Evolutionary conservation across 2,113 vertebrate species (phyloP), one percentile per base, ranked within the genome.

Genomic region (Salvelinus namaycush): DNA sequence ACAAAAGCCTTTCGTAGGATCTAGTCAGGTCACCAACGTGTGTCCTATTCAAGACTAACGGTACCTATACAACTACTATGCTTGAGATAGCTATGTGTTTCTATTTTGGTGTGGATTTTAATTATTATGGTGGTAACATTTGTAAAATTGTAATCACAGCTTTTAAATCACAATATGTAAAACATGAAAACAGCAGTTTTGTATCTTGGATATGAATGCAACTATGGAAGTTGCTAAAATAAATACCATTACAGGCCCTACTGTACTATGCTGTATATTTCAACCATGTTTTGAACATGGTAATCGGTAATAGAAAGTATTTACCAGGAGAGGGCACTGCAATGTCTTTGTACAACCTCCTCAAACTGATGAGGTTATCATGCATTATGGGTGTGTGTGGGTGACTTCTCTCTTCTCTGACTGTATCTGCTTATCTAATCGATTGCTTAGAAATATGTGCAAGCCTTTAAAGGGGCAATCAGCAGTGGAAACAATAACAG

Each of bases 261-360:
- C 31, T 73, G n/a, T 59, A 31, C 6, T 18, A 7, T 29, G 51
- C 57, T 73, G 12, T 62, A 54, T 65, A 67, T 54, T 29, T 69
- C 20, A 7, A 48, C 69, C 29, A 68, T 70, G 54, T 60, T 44
- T 76, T 69, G 59, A 73, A 70, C 79, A 48, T 48, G 65, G 24
- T 67, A 39, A 31, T 76, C 16, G 18, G 67, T 77, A 89, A 73
- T 89, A 62, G 13, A 39, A 48, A 67, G 39, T 13, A 7, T 24
- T 18, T 20, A 68, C 89, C 90, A 91, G 86, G 79, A 88, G 91
- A 81, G 88, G 91, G 91, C 89, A 76, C 71, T 89, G 79, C 81
- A 68, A 70, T 76, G 57, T 83, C 76, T 51, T 76, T 75, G 79
- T 31, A 48, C 9, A 44, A 9, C 39, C 8, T 44, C 39, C 39